Evolutionary conservation across 2,113 vertebrate genomes (phyloP).

Genomic region (Scortum barcoo): DNA sequence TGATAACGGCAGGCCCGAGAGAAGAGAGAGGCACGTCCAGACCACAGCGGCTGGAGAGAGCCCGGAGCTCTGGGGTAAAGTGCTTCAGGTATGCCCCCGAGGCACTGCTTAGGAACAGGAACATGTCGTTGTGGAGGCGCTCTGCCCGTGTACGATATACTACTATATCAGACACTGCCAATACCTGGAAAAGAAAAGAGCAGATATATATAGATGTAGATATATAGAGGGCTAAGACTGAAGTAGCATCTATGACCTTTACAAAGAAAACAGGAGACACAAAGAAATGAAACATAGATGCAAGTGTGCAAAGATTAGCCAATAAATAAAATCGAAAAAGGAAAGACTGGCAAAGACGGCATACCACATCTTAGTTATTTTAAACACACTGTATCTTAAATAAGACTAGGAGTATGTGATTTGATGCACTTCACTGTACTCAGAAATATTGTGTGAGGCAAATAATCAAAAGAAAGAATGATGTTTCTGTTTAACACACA

Average conservation of each 20-base stretch:
- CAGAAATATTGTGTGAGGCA: neutral
- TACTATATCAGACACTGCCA: conserved; percentile 87
- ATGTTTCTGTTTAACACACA: neutral
- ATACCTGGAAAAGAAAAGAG: conserved; percentile 67
- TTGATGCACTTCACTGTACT: too few species aligned
- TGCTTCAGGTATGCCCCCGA: conserved; percentile 87
- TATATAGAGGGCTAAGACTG: neutral
- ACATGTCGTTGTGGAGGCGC: conserved; percentile 89
- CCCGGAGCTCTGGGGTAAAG: conserved; percentile 86
- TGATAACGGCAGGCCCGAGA: conserved; percentile 85
- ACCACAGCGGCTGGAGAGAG: conserved; percentile 85
- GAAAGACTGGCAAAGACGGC: too few species aligned
- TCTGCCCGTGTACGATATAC: conserved; percentile 88
- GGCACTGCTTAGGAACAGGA: conserved; percentile 87
- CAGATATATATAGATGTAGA: neutral
- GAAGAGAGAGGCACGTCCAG: conserved; percentile 87
- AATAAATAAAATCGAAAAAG: neutral
- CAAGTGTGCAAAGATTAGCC: neutral
- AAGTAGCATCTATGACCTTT: neutral
- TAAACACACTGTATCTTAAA: neutral
- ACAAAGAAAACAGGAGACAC: neutral
- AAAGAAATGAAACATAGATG: neutral
- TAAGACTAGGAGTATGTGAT: neutral
- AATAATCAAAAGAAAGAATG: neutral
- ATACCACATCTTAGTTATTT: neutral